Evolutionary conservation across 1,140 invertebrate genomes (phyloP).

Genomic region (Charaxes varanes): DNA sequence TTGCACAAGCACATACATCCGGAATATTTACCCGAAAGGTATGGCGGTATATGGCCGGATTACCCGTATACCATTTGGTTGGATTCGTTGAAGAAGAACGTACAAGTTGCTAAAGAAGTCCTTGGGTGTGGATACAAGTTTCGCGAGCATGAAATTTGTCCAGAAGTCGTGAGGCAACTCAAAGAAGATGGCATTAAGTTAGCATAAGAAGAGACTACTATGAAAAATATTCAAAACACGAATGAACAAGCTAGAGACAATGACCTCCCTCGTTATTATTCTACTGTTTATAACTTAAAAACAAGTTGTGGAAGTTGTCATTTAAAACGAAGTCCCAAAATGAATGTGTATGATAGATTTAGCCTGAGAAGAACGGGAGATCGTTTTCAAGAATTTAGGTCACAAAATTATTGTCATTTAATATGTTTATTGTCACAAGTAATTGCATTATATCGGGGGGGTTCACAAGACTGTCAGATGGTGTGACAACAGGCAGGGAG

Average conservation of each 20-base stretch:
- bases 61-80: constrained; percentile 84
- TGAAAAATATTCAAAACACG: background rate
- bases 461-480: no score
- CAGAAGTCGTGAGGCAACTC: constrained; percentile 46
- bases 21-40: constrained; percentile 80
- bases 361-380: no score
- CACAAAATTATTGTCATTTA: no score
- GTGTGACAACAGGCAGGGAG: no score
- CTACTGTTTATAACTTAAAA: no score
- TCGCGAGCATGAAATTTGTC: constrained; percentile 71
- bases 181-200: constrained; percentile 44
- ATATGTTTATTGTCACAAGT: no score
- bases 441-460: no score
- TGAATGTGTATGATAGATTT: no score
- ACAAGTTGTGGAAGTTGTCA: no score
- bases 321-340: no score
- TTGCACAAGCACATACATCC: constrained; percentile 84
- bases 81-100: constrained; percentile 75
- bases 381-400: no score
- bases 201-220: constrained; percentile 7
- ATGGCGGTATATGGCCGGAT: constrained; percentile 82
- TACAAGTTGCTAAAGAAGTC: constrained; percentile 78
- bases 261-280: no score
- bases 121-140: constrained; percentile 79
- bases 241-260: background rate